Evolutionary conservation across 2,113 vertebrate species (phyloP), one percentile per base, ranked within the genome.

Genomic region (Psittacus erithacus): DNA sequence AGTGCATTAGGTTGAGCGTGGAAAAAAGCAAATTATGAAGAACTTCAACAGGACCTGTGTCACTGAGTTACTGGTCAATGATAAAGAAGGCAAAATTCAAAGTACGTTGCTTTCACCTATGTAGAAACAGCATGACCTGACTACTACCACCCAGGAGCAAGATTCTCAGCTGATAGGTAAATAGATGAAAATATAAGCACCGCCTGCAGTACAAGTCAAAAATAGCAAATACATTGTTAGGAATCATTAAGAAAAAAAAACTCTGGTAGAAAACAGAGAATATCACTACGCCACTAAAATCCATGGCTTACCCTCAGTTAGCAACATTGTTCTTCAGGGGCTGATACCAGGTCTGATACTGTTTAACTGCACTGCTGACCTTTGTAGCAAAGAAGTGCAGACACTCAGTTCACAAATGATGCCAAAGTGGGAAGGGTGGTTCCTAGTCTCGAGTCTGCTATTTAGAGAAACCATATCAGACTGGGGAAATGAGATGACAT

Each of bases 91-190:
- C 46, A 39, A 75, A 62, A 86, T 70, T 91, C 14, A 91, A 70
- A 6, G 7, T 24, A 11, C 17, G 11, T 17, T 27, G 10, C 83
- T 31, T 38, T 7, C 10, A 52, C 25, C 38, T 2, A 4, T 31
- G 10, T 55, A 24, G 60, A 88, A 65, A 2, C 14, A 41, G 5
- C 6, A 1, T 43, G 44, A 74, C 39, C n/a, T 13, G 8, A 53
- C 8, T 55, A 24, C 13, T 64, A 22, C 8, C 20, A 60, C 3
- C 44, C 22, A 41, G 33, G 11, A 81, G 11, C 0, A 1, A 77
- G 43, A 33, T 39, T 68, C 31, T 73, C 3, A 1, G 7, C 20
- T 77, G 38, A 46, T 13, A 50, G 17, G 11, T 55, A 60, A 55
- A 44, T 50, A 25, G 18, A 27, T 75, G 22, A n/a, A 95, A 79